Percentiles rank a stretch among this genome's conserved stretches.
These are phyloP conservation scores for Sebastes taczanowskii DNA, from an alignment of 2,797 vertebrate species.

Conservation along the genomic window DNA sequence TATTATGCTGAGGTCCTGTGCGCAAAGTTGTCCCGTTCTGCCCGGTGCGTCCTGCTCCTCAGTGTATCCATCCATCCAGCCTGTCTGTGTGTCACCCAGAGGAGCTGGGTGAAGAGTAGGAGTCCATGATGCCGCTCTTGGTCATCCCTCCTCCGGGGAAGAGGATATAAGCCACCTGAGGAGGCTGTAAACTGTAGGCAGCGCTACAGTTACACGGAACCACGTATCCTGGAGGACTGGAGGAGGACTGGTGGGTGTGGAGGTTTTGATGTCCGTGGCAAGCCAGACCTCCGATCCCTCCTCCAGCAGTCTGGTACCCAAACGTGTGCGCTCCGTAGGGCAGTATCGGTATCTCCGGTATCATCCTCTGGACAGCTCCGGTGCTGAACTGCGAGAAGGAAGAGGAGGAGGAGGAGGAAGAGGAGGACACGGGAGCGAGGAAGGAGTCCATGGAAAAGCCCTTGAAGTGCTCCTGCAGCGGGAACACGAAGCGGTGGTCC, in stretches of 20 bases:
- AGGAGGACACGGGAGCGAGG: constrained; percentile 82
- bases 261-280: constrained; percentile 87
- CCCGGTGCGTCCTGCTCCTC: neutral
- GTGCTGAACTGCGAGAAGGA: constrained; percentile 89
- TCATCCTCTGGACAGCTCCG: constrained; percentile 90
- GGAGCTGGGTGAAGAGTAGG: constrained; percentile 88
- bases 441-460: constrained; percentile 89
- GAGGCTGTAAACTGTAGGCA: constrained; percentile 90
- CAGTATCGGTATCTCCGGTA: constrained; percentile 86
- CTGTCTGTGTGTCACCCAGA: constrained; percentile 50
- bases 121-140: constrained; percentile 89
- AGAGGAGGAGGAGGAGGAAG: constrained; percentile 88
- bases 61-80: neutral
- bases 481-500: constrained; percentile 92
- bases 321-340: constrained; percentile 89
- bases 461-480: constrained; percentile 91
- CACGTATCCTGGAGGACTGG: constrained; percentile 91
- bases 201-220: constrained; percentile 93
- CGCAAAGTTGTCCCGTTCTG: neutral
- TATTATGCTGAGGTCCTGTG: neutral
- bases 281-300: constrained; percentile 85
- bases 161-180: constrained; percentile 95
- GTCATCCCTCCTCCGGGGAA: constrained; percentile 91
- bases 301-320: constrained; percentile 86
- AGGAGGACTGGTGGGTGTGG: constrained; percentile 88